Base-by-base conservation (phyloP, 2,888 invertebrate genomes). In the Ophraella communa region DNA sequence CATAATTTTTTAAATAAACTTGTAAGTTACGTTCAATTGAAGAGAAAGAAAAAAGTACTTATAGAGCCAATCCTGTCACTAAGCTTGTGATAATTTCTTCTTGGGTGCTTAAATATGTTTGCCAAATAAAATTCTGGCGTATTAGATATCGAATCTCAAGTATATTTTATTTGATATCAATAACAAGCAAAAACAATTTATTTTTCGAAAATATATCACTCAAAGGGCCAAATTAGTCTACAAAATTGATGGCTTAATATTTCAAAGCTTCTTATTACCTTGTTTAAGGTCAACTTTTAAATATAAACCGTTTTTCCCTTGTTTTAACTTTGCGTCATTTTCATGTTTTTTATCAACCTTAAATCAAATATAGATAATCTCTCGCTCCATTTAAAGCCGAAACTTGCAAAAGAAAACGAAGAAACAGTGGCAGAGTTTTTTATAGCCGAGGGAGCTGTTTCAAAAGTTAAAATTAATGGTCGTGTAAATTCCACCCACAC, bases 351-450 rank as follows among this genome's bases (percentile, higher is more conserved):
- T 58, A 58, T 58, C 58, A 14, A 35, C 20, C 11, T 20, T n/a
- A 23, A 58, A 58, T 58, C 58, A 58, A 58, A 58, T 58, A 47
- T 58, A 49, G 58, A 49, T 58, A 49, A 58, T 58, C 58, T 58
- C 17, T 2, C 35, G 35, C 49, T 58, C 49, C 11, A 33, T 58
- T 49, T 23, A 23, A 30, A 21, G 17, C 14, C 49, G 21, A 49
- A 35, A 49, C 14, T 8, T 49, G 14, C 47, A 35, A 35, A 24
- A 35, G 49, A n/a, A n/a, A 58, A 49, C 18, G 20, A 39, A 21
- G 45, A 27, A 30, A 51, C 49, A 27, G 49, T 27, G 27, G 27
- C 17, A 27, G 27, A 51, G 49, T 51, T n/a, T n/a, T n/a, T n/a
- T 51, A 51, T 24, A 7, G 49, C 49, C 49, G 1, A 8, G 27